Conservation (phyloP, 2,113 vertebrate species). For the Hystrix cristata region DNA sequence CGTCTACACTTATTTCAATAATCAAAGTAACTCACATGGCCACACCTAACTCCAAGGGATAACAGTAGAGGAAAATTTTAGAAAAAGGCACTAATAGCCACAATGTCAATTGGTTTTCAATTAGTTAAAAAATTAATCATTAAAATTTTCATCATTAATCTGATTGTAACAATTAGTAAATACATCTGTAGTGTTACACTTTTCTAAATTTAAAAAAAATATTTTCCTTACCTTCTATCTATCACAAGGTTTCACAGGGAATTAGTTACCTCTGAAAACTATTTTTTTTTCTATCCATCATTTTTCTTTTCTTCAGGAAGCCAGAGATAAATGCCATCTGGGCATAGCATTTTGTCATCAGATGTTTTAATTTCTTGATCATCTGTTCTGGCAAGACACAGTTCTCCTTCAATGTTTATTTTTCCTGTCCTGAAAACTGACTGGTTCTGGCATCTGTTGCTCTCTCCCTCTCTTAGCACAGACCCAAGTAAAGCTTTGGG, state of each 20-base stretch:
- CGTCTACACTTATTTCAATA: neutral
- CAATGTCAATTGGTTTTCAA: neutral
- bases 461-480: neutral
- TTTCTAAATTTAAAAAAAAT: neutral
- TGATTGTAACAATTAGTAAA: neutral
- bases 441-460: constrained; percentile 42
- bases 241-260: neutral
- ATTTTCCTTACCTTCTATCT: neutral
- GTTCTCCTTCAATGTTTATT: constrained; percentile 41
- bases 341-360: constrained; percentile 66
- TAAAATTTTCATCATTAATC: neutral
- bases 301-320: constrained; percentile 39
- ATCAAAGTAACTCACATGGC: neutral
- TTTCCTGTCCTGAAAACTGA: constrained; percentile 35
- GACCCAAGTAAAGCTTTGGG: neutral
- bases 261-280: constrained; percentile 18
- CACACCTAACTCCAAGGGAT: neutral
- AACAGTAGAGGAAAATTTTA: neutral
- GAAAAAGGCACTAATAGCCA: neutral
- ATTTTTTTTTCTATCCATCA: neutral
- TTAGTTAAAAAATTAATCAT: neutral
- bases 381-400: constrained; percentile 56
- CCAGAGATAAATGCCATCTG: constrained; percentile 57
- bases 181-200: neutral
- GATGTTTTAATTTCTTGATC: constrained; percentile 69